phyloP scores from a whole-genome alignment of 2,888 invertebrate species.

The Aphidius colemani region DNA sequence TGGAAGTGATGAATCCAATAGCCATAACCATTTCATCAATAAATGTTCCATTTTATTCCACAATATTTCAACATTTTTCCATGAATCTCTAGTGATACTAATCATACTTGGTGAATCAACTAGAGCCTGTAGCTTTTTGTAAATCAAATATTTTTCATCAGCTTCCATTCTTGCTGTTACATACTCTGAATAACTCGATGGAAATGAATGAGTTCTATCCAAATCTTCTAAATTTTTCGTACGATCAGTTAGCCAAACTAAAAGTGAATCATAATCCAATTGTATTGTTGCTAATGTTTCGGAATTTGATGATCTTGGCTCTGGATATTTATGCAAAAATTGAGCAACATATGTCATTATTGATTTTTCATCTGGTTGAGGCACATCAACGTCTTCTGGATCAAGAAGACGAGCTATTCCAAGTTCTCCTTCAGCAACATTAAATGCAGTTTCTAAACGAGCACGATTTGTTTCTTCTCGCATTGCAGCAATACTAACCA shows the following conservation, averaged over 20 bases:
- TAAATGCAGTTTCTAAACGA: constrained; percentile 90
- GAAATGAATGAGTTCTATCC: constrained; percentile 75
- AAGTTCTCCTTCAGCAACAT: constrained; percentile 86
- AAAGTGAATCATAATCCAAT: constrained; percentile 78
- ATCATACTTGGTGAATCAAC: constrained; percentile 81
- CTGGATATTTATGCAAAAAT: constrained; percentile 93
- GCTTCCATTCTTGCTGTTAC: constrained; percentile 77
- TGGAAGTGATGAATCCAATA: constrained; percentile 82
- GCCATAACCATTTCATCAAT: constrained; percentile 83
- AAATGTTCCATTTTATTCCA: constrained; percentile 79
- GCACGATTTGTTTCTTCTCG: constrained; percentile 77
- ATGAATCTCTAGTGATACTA: constrained; percentile 82
- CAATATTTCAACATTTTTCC: constrained; percentile 78
- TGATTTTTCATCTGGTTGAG: constrained; percentile 94
- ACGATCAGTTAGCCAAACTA: constrained; percentile 81
- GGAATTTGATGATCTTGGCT: constrained; percentile 77
- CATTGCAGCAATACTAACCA: constrained; percentile 86
- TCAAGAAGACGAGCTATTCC: constrained; percentile 91
- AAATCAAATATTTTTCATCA: constrained; percentile 72
- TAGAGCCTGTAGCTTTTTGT: constrained; percentile 77
- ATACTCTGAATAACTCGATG: constrained; percentile 79
- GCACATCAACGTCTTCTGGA: constrained; percentile 94
- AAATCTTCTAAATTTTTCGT: constrained; percentile 78
- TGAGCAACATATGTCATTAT: constrained; percentile 99
- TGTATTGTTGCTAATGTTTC: constrained; percentile 79